A percentile compares a stretch with the other conserved stretches of the same genome.
phyloP scores from a whole-genome alignment of 92 coral and sea anemone genomes.

The Parazoanthus atlanticus region DNA sequence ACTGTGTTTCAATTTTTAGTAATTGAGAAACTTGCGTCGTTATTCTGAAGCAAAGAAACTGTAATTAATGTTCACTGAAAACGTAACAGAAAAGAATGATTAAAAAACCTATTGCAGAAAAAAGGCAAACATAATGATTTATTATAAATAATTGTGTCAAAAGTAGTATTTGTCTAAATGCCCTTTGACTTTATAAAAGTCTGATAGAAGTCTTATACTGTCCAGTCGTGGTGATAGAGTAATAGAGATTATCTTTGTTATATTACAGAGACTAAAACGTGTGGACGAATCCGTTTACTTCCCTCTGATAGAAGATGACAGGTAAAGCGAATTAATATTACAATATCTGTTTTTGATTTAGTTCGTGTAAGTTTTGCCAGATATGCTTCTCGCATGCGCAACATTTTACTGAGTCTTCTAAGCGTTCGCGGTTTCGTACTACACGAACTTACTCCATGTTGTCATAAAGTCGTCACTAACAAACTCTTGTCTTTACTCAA shows the following conservation, averaged over 20 bases:
- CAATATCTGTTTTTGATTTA: too few species aligned
- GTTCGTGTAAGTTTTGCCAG: background rate
- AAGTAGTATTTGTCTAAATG: background rate
- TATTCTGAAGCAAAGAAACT: too few species aligned
- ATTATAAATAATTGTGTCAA: background rate
- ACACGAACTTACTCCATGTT: background rate
- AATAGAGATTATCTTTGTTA: background rate
- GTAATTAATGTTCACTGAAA: too few species aligned
- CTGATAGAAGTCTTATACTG: background rate
- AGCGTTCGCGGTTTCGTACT: background rate
- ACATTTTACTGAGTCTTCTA: too few species aligned
- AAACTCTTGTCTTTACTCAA: too few species aligned
- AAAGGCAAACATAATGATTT: background rate
- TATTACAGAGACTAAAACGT: constrained; percentile 73
- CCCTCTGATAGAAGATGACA: constrained; percentile 90
- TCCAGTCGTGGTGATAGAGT: background rate
- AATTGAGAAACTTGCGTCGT: background rate
- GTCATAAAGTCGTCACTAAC: too few species aligned
- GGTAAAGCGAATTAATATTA: constrained; percentile 55
- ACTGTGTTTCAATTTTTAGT: background rate
- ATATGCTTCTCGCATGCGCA: too few species aligned
- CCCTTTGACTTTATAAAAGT: background rate
- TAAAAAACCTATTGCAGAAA: too few species aligned
- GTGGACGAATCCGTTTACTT: constrained; percentile 86
- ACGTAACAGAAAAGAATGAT: too few species aligned